Evolutionary conservation across 64 coral and sea anemone genomes (phyloP).

Genomic region (Platygyra sinensis): DNA sequence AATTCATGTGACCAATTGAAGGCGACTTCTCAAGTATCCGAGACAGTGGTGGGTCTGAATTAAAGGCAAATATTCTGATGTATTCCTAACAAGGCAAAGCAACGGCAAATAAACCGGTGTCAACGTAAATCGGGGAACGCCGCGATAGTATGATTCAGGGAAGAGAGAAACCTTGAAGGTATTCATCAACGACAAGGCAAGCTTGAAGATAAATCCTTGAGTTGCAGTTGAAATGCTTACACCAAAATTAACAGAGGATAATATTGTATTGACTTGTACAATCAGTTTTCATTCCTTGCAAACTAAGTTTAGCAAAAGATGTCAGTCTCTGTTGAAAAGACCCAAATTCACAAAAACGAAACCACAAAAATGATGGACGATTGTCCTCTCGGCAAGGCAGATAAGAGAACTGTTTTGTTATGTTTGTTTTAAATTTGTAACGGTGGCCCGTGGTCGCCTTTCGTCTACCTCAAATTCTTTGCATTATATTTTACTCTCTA

Average conservation of each 20-base stretch:
- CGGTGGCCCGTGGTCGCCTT: neutral
- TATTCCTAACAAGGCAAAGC: neutral
- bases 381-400: neutral
- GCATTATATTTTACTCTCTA: neutral
- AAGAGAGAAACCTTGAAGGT: no score
- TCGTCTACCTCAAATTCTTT: neutral
- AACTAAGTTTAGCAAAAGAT: no score
- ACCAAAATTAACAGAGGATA: no score
- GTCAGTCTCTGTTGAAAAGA: neutral
- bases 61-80: slow-evolving; percentile 8
- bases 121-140: neutral
- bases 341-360: neutral
- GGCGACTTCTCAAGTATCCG: no score
- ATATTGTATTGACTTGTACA: no score
- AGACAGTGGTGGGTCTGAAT: neutral
- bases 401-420: slow-evolving; percentile 32
- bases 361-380: neutral
- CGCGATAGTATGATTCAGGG: no score
- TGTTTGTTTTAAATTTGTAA: slow-evolving; percentile 44
- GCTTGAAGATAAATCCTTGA: no score
- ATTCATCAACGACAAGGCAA: no score
- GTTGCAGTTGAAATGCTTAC: no score
- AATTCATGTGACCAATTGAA: no score
- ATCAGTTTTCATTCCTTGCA: no score
- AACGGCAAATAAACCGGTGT: neutral